Conservation (phyloP, 2,888 invertebrate species). For the Mesoligia furuncula region DNA sequence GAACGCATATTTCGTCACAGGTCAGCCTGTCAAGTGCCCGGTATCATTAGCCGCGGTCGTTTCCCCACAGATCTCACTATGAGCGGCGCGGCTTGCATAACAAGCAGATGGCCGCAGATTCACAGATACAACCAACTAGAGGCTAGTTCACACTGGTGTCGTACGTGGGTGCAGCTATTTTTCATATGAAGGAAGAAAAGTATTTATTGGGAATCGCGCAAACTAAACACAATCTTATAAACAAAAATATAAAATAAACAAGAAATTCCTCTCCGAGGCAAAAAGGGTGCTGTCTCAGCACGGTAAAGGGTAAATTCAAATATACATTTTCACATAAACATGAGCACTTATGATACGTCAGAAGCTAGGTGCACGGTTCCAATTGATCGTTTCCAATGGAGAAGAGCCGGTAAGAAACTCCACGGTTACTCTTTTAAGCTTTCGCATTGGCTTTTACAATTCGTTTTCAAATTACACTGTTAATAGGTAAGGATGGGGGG, state of each 20-base stretch:
- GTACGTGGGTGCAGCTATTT: neutral
- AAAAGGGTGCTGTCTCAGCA: neutral
- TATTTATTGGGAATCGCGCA: neutral
- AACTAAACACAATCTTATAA: neutral
- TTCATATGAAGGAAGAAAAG: neutral
- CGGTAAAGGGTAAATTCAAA: neutral
- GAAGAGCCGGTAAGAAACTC: neutral
- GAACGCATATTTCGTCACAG: neutral
- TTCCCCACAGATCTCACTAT: slow-evolving; percentile 4
- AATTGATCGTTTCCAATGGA: neutral
- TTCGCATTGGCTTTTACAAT: neutral
- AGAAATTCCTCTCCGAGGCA: neutral
- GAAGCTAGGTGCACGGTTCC: neutral
- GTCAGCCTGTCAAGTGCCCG: neutral
- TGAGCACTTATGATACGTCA: neutral
- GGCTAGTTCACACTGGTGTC: neutral
- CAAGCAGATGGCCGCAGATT: neutral
- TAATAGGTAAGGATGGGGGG: too few species aligned
- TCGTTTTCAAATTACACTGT: neutral
- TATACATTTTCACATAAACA: neutral
- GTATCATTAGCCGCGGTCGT: slow-evolving; percentile 4
- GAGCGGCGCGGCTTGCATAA: slow-evolving; percentile 17
- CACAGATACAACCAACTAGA: neutral
- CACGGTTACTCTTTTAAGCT: neutral
- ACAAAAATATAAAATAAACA: neutral